Percentiles rank a stretch among this genome's conserved stretches.
These are phyloP conservation scores for Argyresthia goedartella DNA, from an alignment of 2,888 invertebrate genomes.

Conservation along the genomic window DNA sequence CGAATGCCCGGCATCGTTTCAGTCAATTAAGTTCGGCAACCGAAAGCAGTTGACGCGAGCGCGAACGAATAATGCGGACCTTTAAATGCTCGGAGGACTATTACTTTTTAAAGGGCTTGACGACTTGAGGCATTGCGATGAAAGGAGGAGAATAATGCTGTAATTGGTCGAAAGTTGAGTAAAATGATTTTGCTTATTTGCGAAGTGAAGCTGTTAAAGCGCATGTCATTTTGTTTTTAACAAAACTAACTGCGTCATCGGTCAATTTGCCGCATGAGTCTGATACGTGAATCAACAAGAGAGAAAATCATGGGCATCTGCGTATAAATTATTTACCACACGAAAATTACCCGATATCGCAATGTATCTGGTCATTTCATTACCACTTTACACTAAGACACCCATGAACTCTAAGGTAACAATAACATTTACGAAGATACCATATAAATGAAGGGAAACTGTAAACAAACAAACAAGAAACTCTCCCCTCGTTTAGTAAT, in stretches of 20 bases:
- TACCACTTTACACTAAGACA: no score
- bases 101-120: neutral
- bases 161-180: neutral
- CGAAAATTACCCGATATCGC: no score
- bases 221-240: neutral
- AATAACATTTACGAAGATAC: neutral
- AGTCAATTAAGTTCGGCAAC: constrained; percentile 12
- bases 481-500: neutral
- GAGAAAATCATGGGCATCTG: no score
- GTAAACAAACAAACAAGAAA: neutral
- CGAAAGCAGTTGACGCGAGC: neutral
- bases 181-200: neutral
- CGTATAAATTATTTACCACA: no score
- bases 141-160: neutral
- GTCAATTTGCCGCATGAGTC: no score
- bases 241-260: no score
- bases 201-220: neutral
- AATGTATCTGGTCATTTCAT: no score
- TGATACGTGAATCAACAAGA: no score
- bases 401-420: no score
- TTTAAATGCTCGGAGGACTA: neutral
- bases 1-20: constrained; percentile 6
- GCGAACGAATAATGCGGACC: no score
- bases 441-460: neutral
- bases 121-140: neutral